A percentile compares a stretch with the other conserved stretches of the same genome.
Conservation (phyloP, 2,113 vertebrate genomes). For the Zosterops japonicus region DNA sequence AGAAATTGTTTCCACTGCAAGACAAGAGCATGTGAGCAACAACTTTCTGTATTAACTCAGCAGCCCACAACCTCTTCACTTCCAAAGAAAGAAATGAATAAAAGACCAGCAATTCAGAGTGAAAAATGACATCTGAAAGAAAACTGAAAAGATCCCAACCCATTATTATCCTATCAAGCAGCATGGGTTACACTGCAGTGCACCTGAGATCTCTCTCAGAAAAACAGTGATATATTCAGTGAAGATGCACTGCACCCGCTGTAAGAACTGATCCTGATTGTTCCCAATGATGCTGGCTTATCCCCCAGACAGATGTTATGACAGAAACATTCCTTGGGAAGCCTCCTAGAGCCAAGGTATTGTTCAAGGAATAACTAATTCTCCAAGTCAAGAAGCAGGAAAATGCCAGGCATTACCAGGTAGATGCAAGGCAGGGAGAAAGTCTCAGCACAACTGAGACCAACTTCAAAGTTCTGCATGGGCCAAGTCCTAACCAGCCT, state of each 20-base stretch:
- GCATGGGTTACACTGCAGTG: neutral
- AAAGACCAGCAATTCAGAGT: neutral
- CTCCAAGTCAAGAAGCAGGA: neutral
- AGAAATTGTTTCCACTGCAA: neutral
- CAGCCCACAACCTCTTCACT: neutral
- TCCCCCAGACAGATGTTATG: neutral
- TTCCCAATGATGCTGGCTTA: neutral
- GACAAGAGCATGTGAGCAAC: neutral
- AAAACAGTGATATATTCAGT: neutral
- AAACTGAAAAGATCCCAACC: neutral
- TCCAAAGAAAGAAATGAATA: neutral
- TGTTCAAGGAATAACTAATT: neutral
- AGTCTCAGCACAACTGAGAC: neutral
- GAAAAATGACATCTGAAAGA: neutral
- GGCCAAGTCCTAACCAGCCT: neutral
- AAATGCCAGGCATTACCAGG: neutral
- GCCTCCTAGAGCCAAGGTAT: neutral
- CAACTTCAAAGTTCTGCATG: neutral
- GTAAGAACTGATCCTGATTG: neutral
- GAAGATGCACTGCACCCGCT: neutral
- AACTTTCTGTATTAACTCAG: neutral
- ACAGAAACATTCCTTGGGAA: neutral
- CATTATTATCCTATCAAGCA: neutral
- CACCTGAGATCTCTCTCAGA: neutral
- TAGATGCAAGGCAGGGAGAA: neutral